phyloP scores from a whole-genome alignment of 2,888 invertebrate genomes.

The Apotomis betuletana region DNA sequence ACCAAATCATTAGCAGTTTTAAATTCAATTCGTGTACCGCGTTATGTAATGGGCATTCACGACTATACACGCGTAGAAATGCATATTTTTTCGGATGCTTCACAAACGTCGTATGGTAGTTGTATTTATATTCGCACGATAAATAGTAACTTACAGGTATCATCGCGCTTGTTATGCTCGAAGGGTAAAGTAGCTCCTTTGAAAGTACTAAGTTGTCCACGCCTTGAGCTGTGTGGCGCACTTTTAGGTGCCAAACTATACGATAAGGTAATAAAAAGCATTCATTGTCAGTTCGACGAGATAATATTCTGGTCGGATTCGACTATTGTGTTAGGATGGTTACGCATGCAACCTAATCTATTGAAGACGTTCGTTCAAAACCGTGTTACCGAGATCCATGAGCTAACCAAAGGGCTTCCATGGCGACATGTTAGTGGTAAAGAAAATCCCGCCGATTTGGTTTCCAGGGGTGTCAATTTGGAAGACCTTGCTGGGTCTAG shows the following conservation, averaged over 20 bases:
- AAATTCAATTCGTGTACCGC: constrained; percentile 31
- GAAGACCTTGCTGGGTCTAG: constrained; percentile 33
- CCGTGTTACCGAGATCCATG: constrained; percentile 45
- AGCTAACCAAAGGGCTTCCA: not conserved
- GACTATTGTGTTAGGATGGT: constrained; percentile 42
- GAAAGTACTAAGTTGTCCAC: constrained; percentile 43
- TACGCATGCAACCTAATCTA: constrained; percentile 32
- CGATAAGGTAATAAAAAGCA: constrained; percentile 24
- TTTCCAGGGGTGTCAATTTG: constrained; percentile 44
- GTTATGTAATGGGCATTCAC: constrained; percentile 34
- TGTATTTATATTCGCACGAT: constrained; percentile 45
- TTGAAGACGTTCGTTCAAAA: constrained; percentile 43
- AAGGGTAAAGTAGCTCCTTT: constrained; percentile 47
- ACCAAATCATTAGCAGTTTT: too few relatives aligned
- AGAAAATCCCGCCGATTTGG: constrained; percentile 47
- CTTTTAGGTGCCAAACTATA: constrained; percentile 43
- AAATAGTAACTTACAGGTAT: constrained; percentile 9
- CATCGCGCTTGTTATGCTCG: constrained; percentile 40
- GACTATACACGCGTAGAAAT: constrained; percentile 31
- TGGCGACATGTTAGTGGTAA: constrained; percentile 47
- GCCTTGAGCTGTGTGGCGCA: constrained; percentile 47
- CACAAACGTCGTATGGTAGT: constrained; percentile 43
- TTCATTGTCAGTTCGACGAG: constrained; percentile 18
- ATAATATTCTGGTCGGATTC: constrained; percentile 48
- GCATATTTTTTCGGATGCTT: constrained; percentile 46